Conservation (phyloP, 2,113 vertebrate species). For the Scolopax mira region DNA sequence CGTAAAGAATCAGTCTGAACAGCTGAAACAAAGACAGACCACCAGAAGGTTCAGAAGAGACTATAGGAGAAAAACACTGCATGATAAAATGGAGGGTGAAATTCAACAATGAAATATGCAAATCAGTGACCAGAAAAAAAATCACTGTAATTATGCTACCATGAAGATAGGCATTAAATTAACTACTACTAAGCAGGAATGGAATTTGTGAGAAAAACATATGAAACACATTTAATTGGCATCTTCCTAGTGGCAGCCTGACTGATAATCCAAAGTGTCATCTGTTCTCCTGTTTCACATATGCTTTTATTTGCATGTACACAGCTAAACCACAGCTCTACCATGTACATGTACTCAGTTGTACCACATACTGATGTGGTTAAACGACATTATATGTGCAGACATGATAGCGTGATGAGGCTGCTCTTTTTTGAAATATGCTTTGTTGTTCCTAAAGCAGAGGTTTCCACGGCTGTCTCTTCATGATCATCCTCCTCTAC, state of each 20-base stretch:
- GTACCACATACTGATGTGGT: background rate
- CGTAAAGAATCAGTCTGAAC: background rate
- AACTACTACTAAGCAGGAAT: background rate
- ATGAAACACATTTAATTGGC: background rate
- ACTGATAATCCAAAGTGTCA: background rate
- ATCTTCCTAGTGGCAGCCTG: background rate
- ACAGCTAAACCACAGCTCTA: background rate
- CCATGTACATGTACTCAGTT: background rate
- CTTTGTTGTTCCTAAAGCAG: background rate
- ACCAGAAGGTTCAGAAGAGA: background rate
- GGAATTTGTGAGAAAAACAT: background rate
- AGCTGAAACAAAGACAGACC: background rate
- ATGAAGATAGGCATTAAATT: background rate
- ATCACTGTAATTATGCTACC: background rate
- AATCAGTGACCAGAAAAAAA: background rate
- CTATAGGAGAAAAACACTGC: background rate
- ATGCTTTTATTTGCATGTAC: background rate
- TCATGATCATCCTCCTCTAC: background rate
- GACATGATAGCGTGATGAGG: background rate
- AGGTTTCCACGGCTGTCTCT: background rate
- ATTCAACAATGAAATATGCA: background rate
- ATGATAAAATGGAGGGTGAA: background rate
- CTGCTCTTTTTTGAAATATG: background rate
- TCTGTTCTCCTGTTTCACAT: background rate
- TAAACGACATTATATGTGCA: background rate